Conservation (phyloP, 1,140 invertebrate genomes). For the Drosophila ficusphila region DNA sequence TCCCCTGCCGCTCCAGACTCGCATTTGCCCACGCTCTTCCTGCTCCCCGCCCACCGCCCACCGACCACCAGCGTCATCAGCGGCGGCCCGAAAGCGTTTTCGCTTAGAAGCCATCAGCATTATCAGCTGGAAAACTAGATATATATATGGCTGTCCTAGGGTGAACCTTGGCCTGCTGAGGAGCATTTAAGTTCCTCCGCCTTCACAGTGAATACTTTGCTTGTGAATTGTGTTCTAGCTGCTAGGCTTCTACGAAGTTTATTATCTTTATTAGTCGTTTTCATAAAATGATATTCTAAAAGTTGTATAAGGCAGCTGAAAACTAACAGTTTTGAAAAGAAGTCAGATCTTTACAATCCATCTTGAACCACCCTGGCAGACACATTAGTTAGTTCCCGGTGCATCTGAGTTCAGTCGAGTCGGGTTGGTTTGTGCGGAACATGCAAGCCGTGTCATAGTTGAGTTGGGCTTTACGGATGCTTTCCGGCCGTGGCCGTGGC, state of each 20-base stretch:
- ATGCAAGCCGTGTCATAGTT: constrained; percentile 52
- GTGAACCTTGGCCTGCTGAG: constrained; percentile 1
- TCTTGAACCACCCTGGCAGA: constrained; percentile 5
- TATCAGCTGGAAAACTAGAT: constrained; percentile 45
- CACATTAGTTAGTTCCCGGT: constrained; percentile 53
- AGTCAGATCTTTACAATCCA: not conserved
- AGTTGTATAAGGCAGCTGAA: too few relatives aligned
- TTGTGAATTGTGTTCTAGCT: too few relatives aligned
- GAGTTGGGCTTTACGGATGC: constrained; percentile 51
- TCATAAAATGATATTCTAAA: too few relatives aligned
- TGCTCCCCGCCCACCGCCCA: not conserved
- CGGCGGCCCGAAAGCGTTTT: constrained; percentile 26
- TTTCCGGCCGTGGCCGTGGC: constrained; percentile 58
- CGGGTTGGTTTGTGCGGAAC: constrained; percentile 43
- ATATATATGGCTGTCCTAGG: constrained; percentile 32
- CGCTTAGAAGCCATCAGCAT: constrained; percentile 69
- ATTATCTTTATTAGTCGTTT: too few relatives aligned
- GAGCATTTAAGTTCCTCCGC: not conserved
- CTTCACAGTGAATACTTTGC: too few relatives aligned
- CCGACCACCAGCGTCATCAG: constrained; percentile 25
- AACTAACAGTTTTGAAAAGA: too few relatives aligned
- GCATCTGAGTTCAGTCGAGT: constrained; percentile 41
- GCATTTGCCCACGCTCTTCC: constrained; percentile 33
- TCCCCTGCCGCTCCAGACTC: constrained; percentile 33
- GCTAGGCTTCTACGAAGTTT: too few relatives aligned